Conservation (phyloP, 2,797 vertebrate species). For the Tokudaia muenninki region DNA sequence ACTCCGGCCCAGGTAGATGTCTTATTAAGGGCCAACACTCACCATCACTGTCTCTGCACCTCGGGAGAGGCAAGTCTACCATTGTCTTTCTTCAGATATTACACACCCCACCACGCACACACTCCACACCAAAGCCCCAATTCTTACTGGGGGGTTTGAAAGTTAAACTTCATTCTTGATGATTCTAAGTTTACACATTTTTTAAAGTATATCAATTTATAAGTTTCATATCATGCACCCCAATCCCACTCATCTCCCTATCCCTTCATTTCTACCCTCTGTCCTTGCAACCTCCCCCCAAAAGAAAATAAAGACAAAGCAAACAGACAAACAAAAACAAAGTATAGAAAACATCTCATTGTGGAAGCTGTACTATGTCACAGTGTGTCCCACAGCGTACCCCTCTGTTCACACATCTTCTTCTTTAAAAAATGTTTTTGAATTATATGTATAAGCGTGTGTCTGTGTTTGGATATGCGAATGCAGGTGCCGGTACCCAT, state of each 20-base stretch:
- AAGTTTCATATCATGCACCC: neutral
- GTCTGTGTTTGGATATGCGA: neutral
- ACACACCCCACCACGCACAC: neutral
- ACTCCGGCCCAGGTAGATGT: neutral
- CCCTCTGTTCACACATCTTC: neutral
- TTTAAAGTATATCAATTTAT: neutral
- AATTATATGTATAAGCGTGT: neutral
- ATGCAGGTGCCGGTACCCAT: too few species aligned
- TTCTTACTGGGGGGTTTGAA: neutral
- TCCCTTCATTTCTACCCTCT: neutral
- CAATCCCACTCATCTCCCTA: neutral
- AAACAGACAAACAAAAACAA: neutral
- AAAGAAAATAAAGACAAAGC: neutral
- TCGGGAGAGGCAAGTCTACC: neutral
- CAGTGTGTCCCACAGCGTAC: neutral
- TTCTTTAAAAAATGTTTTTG: neutral
- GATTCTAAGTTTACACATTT: constrained; percentile 4
- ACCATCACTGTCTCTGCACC: neutral
- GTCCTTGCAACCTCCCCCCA: neutral
- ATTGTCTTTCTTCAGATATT: neutral
- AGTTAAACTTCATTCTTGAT: constrained; percentile 10
- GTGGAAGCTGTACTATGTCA: neutral
- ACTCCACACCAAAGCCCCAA: neutral
- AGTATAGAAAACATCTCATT: neutral
- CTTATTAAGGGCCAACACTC: neutral